These are phyloP conservation scores for Toxotes chatareus DNA, from an alignment of 2,113 vertebrate genomes.

Conservation along the genomic window DNA sequence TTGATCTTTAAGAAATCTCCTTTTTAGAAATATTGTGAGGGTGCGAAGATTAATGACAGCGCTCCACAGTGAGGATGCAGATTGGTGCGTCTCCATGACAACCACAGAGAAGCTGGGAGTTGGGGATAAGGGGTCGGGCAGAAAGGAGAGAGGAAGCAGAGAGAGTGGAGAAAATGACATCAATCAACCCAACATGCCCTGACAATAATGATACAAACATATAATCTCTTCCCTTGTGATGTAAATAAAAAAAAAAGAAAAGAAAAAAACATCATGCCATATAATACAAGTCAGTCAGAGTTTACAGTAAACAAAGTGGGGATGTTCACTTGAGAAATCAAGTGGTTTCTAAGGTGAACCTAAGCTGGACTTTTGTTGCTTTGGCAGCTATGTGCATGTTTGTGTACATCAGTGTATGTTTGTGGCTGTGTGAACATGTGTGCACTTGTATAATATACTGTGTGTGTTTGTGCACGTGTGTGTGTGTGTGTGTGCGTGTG, in stretches of 20 bases:
- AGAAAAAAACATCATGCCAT: conserved; percentile 69
- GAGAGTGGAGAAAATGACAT: conserved; percentile 65
- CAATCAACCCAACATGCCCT: conserved; percentile 78
- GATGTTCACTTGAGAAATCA: conserved; percentile 63
- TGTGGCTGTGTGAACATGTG: background rate
- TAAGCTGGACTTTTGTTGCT: conserved; percentile 61
- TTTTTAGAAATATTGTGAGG: conserved; percentile 77
- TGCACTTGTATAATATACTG: background rate
- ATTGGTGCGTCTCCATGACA: conserved; percentile 74
- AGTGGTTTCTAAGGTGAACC: conserved; percentile 53
- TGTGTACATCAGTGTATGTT: background rate
- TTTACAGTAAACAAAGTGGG: conserved; percentile 62
- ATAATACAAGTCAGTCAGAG: conserved; percentile 62
- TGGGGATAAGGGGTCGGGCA: conserved; percentile 25
- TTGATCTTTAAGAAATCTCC: conserved; percentile 80
- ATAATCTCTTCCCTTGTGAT: conserved; percentile 39
- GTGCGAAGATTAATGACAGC: conserved; percentile 79
- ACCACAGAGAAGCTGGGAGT: conserved; percentile 54
- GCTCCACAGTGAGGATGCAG: conserved; percentile 76
- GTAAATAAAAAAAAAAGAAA: conserved; percentile 47
- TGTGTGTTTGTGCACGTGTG: conserved; percentile 7
- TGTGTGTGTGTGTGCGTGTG: conserved; percentile 15
- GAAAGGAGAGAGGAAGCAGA: conserved; percentile 40
- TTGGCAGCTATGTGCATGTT: conserved; percentile 62
- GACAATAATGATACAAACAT: conserved; percentile 71